phyloP scores from a whole-genome alignment of 1,140 invertebrate genomes.

The Antheraea pernyi region DNA sequence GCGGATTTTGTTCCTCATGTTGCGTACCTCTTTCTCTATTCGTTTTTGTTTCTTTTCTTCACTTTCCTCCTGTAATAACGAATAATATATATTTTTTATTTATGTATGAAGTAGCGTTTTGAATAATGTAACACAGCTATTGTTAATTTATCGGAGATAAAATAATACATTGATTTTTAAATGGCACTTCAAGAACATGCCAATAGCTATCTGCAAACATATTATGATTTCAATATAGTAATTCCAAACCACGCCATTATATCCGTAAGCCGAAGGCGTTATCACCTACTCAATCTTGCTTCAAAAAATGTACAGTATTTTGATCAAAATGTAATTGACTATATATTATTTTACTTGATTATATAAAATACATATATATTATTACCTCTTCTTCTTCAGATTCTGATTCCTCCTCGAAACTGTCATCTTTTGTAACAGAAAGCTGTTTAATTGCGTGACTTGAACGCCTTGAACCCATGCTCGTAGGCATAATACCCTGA shows the following conservation, averaged over 20 bases:
- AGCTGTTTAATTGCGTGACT: slow-evolving; percentile 76
- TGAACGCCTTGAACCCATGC: slow-evolving; percentile 71
- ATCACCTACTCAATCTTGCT: too few relatives aligned
- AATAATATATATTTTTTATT: slow-evolving; percentile 6
- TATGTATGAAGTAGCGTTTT: background rate
- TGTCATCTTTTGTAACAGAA: slow-evolving; percentile 71
- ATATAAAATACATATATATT: background rate
- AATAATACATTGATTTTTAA: too few relatives aligned
- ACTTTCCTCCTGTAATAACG: slow-evolving; percentile 80
- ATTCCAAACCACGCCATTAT: too few relatives aligned
- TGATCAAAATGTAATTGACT: too few relatives aligned
- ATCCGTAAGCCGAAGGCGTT: too few relatives aligned
- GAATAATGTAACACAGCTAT: too few relatives aligned
- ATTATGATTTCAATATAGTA: too few relatives aligned
- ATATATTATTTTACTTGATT: background rate
- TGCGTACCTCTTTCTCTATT: slow-evolving; percentile 85
- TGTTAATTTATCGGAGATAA: too few relatives aligned
- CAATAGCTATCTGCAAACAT: too few relatives aligned
- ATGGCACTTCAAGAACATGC: too few relatives aligned
- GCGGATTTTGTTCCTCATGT: slow-evolving; percentile 88
- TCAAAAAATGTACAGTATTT: too few relatives aligned
- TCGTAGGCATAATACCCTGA: slow-evolving; percentile 70
- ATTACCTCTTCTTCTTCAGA: slow-evolving; percentile 69
- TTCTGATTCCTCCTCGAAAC: slow-evolving; percentile 79
- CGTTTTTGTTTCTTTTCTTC: slow-evolving; percentile 87